Evolutionary conservation across 2,797 vertebrate species (phyloP).

Genomic region (Pipistrellus nathusii): DNA sequence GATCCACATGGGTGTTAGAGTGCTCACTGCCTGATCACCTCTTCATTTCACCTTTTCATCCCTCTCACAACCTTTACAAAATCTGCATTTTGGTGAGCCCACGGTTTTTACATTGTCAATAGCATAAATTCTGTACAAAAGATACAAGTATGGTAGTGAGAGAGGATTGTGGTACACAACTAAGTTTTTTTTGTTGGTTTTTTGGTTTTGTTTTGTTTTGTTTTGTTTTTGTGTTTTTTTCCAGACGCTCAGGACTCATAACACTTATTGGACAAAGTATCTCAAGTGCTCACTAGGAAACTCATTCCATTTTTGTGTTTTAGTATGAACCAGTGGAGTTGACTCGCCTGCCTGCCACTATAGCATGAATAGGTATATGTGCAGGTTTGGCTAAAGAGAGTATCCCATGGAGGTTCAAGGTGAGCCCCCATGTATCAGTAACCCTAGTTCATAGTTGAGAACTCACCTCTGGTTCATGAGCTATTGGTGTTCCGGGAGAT

Average conservation of each 20-base stretch:
- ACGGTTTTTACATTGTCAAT: background rate
- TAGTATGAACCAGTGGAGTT: background rate
- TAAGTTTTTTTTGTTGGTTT: no score
- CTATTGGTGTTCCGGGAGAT: conserved; percentile 93
- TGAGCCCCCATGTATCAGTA: conserved; percentile 88
- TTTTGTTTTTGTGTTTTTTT: background rate
- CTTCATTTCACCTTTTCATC: background rate
- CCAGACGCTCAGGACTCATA: background rate
- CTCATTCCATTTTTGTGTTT: background rate
- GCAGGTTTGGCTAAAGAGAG: background rate
- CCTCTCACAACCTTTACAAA: background rate
- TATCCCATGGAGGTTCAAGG: conserved; percentile 84
- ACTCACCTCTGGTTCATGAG: conserved; percentile 93
- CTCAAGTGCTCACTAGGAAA: background rate
- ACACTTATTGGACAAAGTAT: background rate
- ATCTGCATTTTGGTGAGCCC: background rate
- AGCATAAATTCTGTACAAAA: background rate
- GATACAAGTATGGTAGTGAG: background rate
- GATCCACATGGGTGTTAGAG: background rate
- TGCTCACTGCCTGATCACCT: background rate
- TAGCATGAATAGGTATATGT: background rate
- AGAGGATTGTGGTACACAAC: background rate
- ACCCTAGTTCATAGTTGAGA: conserved; percentile 89
- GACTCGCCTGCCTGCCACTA: background rate
- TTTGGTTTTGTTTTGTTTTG: no score